These are phyloP conservation scores for Lepidurus apus DNA, from an alignment of 1,140 invertebrate genomes.

Conservation along the genomic window DNA sequence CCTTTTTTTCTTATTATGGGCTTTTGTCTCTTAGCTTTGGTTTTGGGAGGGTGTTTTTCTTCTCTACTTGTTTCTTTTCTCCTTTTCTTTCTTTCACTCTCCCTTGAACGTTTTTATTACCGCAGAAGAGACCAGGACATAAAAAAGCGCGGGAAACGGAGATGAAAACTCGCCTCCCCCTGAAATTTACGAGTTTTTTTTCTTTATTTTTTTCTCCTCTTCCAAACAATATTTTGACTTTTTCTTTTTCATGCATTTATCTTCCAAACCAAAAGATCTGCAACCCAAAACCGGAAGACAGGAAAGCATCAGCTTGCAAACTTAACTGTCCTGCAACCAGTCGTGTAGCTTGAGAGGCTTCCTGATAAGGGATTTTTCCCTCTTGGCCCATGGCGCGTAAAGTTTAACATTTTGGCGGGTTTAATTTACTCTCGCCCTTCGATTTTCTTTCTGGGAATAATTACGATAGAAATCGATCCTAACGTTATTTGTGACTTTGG, in stretches of 20 bases:
- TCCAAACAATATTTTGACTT: conserved; percentile 17
- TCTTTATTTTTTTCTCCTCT: not conserved
- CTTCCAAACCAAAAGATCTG: not conserved
- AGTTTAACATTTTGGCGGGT: no score
- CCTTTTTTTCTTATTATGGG: not conserved
- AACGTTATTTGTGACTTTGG: no score
- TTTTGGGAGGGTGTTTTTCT: not conserved
- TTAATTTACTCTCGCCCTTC: no score
- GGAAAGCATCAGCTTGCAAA: no score
- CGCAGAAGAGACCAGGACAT: conserved; percentile 3
- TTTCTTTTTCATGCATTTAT: not conserved
- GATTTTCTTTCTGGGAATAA: no score
- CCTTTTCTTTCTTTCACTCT: not conserved
- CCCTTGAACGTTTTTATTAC: not conserved
- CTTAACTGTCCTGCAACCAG: no score
- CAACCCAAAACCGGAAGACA: not conserved
- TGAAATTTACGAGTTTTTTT: not conserved
- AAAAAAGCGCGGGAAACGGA: conserved; percentile 18
- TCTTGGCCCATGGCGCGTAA: no score
- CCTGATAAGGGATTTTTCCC: no score
- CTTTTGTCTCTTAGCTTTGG: not conserved
- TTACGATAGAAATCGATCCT: no score
- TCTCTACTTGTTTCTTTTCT: not conserved
- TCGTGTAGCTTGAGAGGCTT: no score
- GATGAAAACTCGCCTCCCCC: not conserved